phyloP scores from a whole-genome alignment of 1,140 invertebrate species.

The Drosophila neocordata region DNA sequence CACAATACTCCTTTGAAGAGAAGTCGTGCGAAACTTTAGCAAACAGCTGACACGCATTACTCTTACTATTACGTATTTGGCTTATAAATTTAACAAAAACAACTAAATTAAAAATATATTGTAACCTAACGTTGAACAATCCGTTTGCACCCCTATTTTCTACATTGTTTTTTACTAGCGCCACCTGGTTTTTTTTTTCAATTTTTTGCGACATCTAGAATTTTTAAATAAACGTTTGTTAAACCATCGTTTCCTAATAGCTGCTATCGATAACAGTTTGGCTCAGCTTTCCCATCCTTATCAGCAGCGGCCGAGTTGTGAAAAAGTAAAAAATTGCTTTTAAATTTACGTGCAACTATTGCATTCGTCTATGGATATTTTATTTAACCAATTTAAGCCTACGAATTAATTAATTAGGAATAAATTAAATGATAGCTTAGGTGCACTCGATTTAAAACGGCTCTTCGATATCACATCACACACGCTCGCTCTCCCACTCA shows the following conservation, averaged over 20 bases:
- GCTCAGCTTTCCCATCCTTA: slow-evolving; percentile 19
- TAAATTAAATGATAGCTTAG: neutral
- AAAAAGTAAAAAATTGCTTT: slow-evolving; percentile 40
- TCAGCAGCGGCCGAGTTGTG: slow-evolving; percentile 38
- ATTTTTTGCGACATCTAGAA: neutral
- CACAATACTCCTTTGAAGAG: slow-evolving; percentile 14
- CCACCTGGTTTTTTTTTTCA: too few relatives aligned
- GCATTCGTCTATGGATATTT: slow-evolving; percentile 8
- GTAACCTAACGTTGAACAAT: too few relatives aligned
- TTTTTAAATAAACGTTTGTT: too few relatives aligned
- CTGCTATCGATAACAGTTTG: slow-evolving; percentile 35
- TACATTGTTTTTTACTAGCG: neutral
- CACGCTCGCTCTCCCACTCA: slow-evolving; percentile 39
- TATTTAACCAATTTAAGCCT: neutral
- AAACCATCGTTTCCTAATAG: neutral
- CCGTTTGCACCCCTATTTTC: neutral
- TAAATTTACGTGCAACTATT: slow-evolving; percentile 20
- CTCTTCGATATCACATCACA: slow-evolving; percentile 39
- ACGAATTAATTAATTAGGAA: slow-evolving; percentile 5
- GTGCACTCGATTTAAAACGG: slow-evolving; percentile 5
- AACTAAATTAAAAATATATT: neutral
- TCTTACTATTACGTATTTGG: too few relatives aligned
- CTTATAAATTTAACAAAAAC: slow-evolving; percentile 20
- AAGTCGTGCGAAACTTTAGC: slow-evolving; percentile 43
- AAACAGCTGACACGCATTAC: slow-evolving; percentile 51